Base-by-base conservation (phyloP, 2,888 invertebrate species). In the Lydus trimaculatus region DNA sequence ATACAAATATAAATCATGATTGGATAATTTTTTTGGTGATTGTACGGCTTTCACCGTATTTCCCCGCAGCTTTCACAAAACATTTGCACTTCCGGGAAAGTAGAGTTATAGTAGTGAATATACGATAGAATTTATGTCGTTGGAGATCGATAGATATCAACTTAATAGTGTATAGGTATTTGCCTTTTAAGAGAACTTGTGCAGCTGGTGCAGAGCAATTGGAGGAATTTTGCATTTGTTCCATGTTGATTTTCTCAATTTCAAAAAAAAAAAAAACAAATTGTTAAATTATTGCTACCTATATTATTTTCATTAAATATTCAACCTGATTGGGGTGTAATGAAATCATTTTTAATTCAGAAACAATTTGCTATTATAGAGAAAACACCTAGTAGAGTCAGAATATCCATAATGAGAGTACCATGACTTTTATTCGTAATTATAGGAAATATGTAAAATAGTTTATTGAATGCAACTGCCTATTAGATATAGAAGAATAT, bases 51-150 rank as follows among this genome's bases (percentile, higher is more conserved):
- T 68, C 68, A 61, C 68, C 43, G 39, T 33, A 61, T 65, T 68
- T 68, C 58, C 68, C 68, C n/a, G n/a, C 7, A 3, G 65, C 68
- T 68, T 68, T 68, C 68, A 68, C 68, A 61, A 56, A 36, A 31
- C 43, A 25, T 60, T 23, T 59, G 33, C 65, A 61, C 65, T 68
- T 68, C 68, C 68, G 68, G 62, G 68, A 68, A 68, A 68, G 68
- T 58, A 17, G 43, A 43, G 11, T 33, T 33, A 33, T 33, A 33
- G 11, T 9, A 5, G 1, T 17, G n/a, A 13, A 15, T 17, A 43
- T 43, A n/a, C 43, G 43, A 43, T 43, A 13, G 43, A 43, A 43
- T 43, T 43, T 43, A 43, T 43, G 43, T 43, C 7, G n/a, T 43
- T 43, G n/a, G n/a, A n/a, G n/a, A 43, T 43, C 43, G 43, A 43